Evolutionary conservation across 2,888 invertebrate species (phyloP), one percentile per base, ranked within the genome.

Genomic region (Zeuzera pyrina): DNA sequence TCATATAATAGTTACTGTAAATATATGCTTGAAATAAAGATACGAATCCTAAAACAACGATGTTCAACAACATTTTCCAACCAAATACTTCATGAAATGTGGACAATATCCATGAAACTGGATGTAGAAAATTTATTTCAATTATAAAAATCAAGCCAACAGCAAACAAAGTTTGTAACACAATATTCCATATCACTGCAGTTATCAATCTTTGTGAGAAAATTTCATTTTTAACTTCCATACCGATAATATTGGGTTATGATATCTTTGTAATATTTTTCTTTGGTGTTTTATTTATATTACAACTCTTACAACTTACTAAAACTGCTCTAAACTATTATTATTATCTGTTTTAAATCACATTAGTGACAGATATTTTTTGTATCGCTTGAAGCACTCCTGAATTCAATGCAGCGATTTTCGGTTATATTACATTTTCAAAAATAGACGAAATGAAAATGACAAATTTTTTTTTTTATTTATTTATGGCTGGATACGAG

Each of bases 11-110:
- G 53, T 89, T 90, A 27, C 89, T 89, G 52, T 89, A 88, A 19
- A 90, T 81, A 23, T 91, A 76, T n/a, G 91, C 90, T 69, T 91
- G 91, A 3, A 89, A 79, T 38, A 90, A 86, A 6, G 91, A 87
- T 1, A 90, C 85, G 14, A 81, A 57, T 7, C 86, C 76, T 11
- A 92, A 84, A 1, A 91, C 86, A 14, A 89, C 64, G 27, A 90
- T 85, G 45, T 88, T 89, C 1, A 89, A 58, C 73, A 88, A 87
- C 65, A 90, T 91, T 56, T 87, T 86, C 52, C 87, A 76, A 3
- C 88, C 86, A 31, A 86, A 74, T 35, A 91, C 71, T 8, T 88
- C 81, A 10, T 76, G 49, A 40, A 90, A 64, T 1, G 89, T 87
- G 21, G 85, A 79, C 15, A 71, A 53, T n/a, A 91, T 56, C 91